Evolutionary conservation across 2,888 invertebrate species (phyloP).

Genomic region (Ichneumon xanthorius): DNA sequence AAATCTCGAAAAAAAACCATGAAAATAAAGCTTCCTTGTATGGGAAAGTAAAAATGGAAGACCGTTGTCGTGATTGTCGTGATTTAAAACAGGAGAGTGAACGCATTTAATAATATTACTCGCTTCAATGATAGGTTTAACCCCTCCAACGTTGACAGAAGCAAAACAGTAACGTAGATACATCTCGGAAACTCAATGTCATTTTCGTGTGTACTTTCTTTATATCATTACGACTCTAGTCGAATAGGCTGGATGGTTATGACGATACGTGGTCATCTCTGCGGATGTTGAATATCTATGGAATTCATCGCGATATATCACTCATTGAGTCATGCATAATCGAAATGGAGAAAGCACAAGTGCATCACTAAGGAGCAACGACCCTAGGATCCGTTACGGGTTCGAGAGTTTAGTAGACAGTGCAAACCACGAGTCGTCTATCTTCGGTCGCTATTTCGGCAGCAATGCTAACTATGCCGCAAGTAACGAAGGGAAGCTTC

Average conservation of each 20-base stretch:
- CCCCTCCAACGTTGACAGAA: not conserved
- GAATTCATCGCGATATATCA: not conserved
- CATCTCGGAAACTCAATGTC: not conserved
- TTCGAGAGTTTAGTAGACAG: constrained; percentile 66
- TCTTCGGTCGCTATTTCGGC: constrained; percentile 77
- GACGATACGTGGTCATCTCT: not conserved
- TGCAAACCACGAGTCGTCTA: constrained; percentile 69
- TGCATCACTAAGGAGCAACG: constrained; percentile 71
- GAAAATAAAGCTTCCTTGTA: too few species aligned
- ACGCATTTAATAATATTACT: not conserved
- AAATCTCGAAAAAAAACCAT: too few species aligned
- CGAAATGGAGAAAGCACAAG: constrained; percentile 13
- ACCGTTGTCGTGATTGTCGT: not conserved
- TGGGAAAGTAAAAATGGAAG: not conserved
- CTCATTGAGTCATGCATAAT: not conserved
- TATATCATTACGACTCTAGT: too few species aligned
- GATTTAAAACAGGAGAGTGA: not conserved
- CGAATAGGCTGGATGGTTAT: too few species aligned
- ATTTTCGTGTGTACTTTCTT: not conserved
- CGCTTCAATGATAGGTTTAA: not conserved
- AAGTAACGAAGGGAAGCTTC: constrained; percentile 47
- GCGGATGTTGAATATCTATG: not conserved
- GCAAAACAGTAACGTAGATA: too few species aligned
- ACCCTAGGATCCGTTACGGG: constrained; percentile 71
- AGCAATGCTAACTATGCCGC: constrained; percentile 64